Conservation (phyloP, 2,888 invertebrate genomes). For the Polia nebulosa region DNA sequence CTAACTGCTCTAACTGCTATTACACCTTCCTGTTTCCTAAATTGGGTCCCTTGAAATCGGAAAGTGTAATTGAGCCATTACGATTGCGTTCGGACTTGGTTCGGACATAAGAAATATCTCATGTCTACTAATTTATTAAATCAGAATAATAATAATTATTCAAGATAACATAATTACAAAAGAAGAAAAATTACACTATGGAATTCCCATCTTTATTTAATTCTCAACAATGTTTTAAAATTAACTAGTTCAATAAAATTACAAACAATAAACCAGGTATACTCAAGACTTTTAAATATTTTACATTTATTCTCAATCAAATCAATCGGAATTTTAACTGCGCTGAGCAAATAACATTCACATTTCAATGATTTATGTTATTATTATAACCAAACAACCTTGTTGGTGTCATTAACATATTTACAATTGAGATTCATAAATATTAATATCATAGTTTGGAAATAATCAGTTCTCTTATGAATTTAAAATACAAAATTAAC, state of each 20-base stretch:
- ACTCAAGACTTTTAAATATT: neutral
- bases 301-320: neutral
- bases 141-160: neutral
- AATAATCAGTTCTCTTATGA: neutral
- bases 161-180: too few species aligned
- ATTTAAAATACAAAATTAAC: conserved; percentile 12
- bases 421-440: conserved; percentile 32
- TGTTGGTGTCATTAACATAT: neutral
- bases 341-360: neutral
- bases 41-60: too few species aligned
- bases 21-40: too few species aligned
- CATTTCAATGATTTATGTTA: neutral
- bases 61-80: too few species aligned
- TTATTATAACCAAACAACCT: conserved; percentile 4
- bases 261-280: neutral
- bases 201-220: neutral
- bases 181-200: neutral
- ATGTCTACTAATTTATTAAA: too few species aligned
- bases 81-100: too few species aligned
- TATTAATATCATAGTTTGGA: conserved; percentile 22
- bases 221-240: neutral
- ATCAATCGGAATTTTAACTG: neutral
- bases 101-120: too few species aligned
- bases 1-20: too few species aligned
- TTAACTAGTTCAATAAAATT: neutral